phyloP scores from a whole-genome alignment of 2,797 vertebrate genomes.

The Phoebastria nigripes region DNA sequence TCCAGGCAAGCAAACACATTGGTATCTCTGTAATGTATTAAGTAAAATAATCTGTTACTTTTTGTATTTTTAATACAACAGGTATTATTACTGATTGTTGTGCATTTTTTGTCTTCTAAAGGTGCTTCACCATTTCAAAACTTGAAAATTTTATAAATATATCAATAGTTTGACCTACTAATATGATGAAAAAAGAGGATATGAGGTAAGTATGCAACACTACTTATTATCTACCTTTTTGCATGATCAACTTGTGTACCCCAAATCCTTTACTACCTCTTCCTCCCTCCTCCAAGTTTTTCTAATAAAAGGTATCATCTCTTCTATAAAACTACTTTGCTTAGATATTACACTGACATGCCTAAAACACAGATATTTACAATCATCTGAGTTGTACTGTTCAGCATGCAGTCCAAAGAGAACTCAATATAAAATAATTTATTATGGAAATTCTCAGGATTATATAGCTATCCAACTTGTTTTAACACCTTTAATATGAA shows the following conservation, averaged over 20 bases:
- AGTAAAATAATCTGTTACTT: not conserved
- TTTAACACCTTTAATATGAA: not conserved
- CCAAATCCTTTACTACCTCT: not conserved
- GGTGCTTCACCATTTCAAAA: not conserved
- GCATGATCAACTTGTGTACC: not conserved
- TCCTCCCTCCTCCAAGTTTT: not conserved
- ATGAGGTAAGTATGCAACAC: not conserved
- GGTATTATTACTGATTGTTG: not conserved
- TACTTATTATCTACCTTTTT: not conserved
- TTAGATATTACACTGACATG: not conserved
- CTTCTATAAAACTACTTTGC: not conserved
- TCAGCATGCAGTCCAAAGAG: not conserved
- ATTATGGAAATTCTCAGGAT: not conserved
- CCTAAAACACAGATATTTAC: not conserved
- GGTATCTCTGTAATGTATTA: conserved; percentile 76
- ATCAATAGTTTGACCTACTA: not conserved
- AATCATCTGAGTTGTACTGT: not conserved
- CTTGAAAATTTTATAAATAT: not conserved
- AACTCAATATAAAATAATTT: not conserved
- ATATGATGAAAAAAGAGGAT: not conserved
- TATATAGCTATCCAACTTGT: not conserved
- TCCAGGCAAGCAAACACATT: conserved; percentile 77
- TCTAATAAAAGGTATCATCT: not conserved
- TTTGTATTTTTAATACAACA: not conserved
- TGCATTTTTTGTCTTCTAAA: not conserved